Evolutionary conservation across 2,113 vertebrate species (phyloP), one percentile per base, ranked within the genome.

Genomic region (Campylomormyrus tamandua): DNA sequence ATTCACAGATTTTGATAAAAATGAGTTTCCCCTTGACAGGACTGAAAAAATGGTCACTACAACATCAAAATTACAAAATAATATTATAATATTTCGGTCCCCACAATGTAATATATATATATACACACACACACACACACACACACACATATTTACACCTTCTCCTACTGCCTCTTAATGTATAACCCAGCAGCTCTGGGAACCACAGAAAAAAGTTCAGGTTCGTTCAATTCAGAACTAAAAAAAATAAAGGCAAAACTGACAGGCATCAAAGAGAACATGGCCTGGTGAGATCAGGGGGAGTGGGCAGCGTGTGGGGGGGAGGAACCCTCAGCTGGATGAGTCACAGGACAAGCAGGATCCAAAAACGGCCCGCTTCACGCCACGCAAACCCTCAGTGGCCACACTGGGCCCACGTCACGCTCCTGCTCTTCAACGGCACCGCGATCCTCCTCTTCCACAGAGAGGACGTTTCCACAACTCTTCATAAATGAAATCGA

Each of bases 321-420:
- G 15, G 50, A 84, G 89, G 89, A 42, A 62, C 42, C 80, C 80
- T 89, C 52, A 89, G 89, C 80, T 19, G 31, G 39, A 62, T 89
- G 89, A 89, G 45, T 89, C 89, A 89, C n/a, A 19, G 89, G 77
- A 89, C 7, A 53, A 85, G 58, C 49, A 83, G 52, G 88, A 53
- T 56, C 49, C 31, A 39, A 80, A 89, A 58, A 27, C 52, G 5
- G 21, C 2, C 80, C 13, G 52, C 52, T 84, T 89, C 35, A 48
- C 3, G 80, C 35, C 42, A 39, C 13, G 24, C 49, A 83, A 53
- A 21, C 24, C 83, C 58, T 15, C 39, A 13, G 80, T 1, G 17
- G 88, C 85, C 7, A 27, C 50, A 3, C 50, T 7, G 24, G 27
- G 50, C 48, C 15, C 24, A 9, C 27, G 85, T 48, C 85, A n/a